These are phyloP conservation scores for Acanthurus leucopareius DNA, from an alignment of 2,797 vertebrate genomes.

Conservation along the genomic window DNA sequence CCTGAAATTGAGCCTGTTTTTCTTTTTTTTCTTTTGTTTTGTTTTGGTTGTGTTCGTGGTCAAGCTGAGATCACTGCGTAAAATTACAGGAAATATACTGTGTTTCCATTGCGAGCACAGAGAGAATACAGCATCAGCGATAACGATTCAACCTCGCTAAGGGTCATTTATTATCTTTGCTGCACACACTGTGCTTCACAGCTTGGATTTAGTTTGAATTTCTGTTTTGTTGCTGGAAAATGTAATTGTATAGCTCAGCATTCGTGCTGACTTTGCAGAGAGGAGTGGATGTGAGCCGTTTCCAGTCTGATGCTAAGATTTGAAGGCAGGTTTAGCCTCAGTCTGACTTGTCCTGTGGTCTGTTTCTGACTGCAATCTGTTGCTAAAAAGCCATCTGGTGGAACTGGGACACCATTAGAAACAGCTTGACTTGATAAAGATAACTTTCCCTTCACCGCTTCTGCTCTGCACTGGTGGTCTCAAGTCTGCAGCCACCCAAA, in stretches of 20 bases:
- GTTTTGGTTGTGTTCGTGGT: constrained; percentile 47
- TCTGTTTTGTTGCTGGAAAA: constrained; percentile 45
- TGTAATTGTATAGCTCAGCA: constrained; percentile 24
- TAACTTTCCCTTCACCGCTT: constrained; percentile 50
- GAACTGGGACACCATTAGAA: constrained; percentile 54
- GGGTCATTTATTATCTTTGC: constrained; percentile 68
- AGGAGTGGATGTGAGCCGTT: background rate
- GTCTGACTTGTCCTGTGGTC: constrained; percentile 39
- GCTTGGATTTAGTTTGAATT: constrained; percentile 33
- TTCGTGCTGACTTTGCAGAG: constrained; percentile 46
- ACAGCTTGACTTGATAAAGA: constrained; percentile 65
- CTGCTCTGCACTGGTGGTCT: constrained; percentile 55
- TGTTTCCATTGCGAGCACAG: constrained; percentile 55
- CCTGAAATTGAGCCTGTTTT: constrained; percentile 58
- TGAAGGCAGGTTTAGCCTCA: constrained; percentile 9
- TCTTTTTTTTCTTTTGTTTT: constrained; percentile 9
- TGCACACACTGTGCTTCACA: constrained; percentile 30
- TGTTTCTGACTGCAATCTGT: constrained; percentile 31
- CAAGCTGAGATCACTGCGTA: constrained; percentile 30
- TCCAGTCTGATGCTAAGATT: constrained; percentile 30
- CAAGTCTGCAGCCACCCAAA: constrained; percentile 28
- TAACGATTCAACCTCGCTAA: constrained; percentile 46
- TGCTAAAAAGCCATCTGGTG: constrained; percentile 59
- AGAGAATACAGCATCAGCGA: constrained; percentile 50
- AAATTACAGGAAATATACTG: constrained; percentile 70